Conservation (phyloP, 2,797 vertebrate species). For the Pipistrellus pygmaeus region DNA sequence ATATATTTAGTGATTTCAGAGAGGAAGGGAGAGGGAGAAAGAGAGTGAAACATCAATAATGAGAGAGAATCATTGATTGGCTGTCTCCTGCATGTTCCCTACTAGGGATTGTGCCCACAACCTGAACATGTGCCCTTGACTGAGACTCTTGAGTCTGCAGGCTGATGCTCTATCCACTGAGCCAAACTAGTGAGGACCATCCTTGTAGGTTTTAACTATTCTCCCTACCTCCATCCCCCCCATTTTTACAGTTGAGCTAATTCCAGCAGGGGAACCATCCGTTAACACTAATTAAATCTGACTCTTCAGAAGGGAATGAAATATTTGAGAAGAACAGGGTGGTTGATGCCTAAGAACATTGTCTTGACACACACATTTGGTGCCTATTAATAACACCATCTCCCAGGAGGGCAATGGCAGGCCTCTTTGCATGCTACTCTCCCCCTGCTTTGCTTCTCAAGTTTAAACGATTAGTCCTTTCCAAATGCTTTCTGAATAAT, state of each 20-base stretch:
- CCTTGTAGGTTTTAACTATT: not conserved
- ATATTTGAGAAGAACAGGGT: conserved; percentile 41
- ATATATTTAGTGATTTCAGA: too few species aligned
- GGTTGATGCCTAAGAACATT: not conserved
- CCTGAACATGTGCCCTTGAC: too few species aligned
- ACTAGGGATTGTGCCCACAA: too few species aligned
- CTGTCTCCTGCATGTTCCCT: too few species aligned
- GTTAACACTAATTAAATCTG: not conserved
- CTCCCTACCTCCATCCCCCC: too few species aligned
- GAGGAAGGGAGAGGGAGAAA: too few species aligned
- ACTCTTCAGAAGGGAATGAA: conserved; percentile 24
- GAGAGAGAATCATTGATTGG: too few species aligned
- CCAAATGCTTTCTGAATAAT: conserved; percentile 56
- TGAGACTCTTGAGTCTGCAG: too few species aligned
- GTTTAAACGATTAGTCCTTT: conserved; percentile 52
- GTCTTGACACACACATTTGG: not conserved
- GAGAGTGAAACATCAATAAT: too few species aligned
- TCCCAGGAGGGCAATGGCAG: conserved; percentile 3
- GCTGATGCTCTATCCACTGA: too few species aligned
- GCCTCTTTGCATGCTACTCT: not conserved
- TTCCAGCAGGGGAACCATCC: not conserved
- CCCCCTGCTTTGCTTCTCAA: not conserved
- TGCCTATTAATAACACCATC: not conserved
- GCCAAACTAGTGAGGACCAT: too few species aligned
- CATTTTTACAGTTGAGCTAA: not conserved